A percentile compares a stretch with the other conserved stretches of the same genome.
These are phyloP conservation scores for Ypsolopha scabrella DNA, from an alignment of 2,888 invertebrate species.

Conservation along the genomic window DNA sequence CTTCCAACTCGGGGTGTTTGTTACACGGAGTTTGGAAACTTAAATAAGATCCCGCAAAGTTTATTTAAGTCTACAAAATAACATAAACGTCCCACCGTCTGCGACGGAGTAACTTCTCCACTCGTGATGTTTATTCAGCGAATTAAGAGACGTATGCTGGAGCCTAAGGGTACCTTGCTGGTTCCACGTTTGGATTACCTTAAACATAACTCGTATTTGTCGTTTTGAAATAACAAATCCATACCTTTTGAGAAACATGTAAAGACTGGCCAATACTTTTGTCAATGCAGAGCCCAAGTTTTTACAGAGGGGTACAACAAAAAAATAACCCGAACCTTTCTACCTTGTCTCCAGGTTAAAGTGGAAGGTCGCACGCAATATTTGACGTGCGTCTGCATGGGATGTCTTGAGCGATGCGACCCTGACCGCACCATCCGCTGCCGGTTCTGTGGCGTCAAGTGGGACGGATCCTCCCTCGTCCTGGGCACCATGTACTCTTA, in stretches of 20 bases:
- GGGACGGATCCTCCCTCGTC: conserved; percentile 94
- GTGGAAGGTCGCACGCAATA: conserved; percentile 91
- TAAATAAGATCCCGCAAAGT: conserved; percentile 46
- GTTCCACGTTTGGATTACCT: too few relatives aligned
- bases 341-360: conserved; percentile 76
- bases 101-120: conserved; percentile 25
- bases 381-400: conserved; percentile 95
- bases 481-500: conserved; percentile 98
- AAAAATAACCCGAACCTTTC: too few relatives aligned
- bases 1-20: conserved; percentile 14
- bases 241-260: too few relatives aligned
- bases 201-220: too few relatives aligned
- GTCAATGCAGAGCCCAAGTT: not conserved
- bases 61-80: conserved; percentile 52
- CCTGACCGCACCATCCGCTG: conserved; percentile 82
- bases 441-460: conserved; percentile 86
- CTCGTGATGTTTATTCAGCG: conserved; percentile 30
- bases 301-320: not conserved
- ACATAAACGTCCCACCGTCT: conserved; percentile 21
- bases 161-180: too few relatives aligned
- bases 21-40: conserved; percentile 26
- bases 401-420: conserved; percentile 88
- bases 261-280: too few relatives aligned
- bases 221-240: too few relatives aligned
- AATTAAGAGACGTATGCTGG: conserved; percentile 38